Percentiles rank a stretch among this genome's conserved stretches.
phyloP scores from a whole-genome alignment of 2,888 invertebrate species.

The Hypselothyrea guttata region DNA sequence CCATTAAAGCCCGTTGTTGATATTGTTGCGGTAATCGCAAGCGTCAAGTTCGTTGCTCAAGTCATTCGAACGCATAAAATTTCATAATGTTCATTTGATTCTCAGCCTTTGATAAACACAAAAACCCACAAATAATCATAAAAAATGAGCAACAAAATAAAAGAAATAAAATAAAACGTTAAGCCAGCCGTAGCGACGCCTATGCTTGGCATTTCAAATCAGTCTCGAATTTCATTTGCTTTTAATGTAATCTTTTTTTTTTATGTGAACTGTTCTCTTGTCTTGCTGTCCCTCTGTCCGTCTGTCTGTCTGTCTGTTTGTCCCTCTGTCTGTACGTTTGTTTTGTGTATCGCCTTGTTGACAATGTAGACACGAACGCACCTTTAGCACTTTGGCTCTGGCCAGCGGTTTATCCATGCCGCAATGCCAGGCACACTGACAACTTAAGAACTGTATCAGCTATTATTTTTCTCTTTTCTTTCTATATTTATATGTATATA shows the following conservation, averaged over 20 bases:
- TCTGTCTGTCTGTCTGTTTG: slow-evolving; percentile 1
- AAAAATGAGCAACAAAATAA: background rate
- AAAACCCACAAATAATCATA: slow-evolving; percentile 8
- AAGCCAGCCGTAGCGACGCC: slow-evolving; percentile 53
- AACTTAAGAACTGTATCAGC: slow-evolving; percentile 7
- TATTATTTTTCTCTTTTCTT: background rate
- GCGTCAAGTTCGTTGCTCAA: slow-evolving; percentile 53
- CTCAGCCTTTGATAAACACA: slow-evolving; percentile 44
- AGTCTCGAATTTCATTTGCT: slow-evolving; percentile 62
- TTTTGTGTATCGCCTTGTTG: slow-evolving; percentile 57
- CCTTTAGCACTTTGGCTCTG: slow-evolving; percentile 59
- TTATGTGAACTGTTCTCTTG: slow-evolving; percentile 33
- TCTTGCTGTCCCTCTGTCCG: background rate
- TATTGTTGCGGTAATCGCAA: slow-evolving; percentile 15
- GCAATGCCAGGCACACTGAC: slow-evolving; percentile 15
- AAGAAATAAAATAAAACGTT: slow-evolving; percentile 35
- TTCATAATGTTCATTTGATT: slow-evolving; percentile 52
- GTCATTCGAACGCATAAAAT: slow-evolving; percentile 39
- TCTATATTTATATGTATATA: slow-evolving; percentile 15
- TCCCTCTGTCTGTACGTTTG: slow-evolving; percentile 1
- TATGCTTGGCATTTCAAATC: slow-evolving; percentile 61
- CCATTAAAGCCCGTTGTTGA: slow-evolving; percentile 37
- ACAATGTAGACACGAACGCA: slow-evolving; percentile 50
- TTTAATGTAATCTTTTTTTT: slow-evolving; percentile 54
- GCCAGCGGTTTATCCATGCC: slow-evolving; percentile 42